Percentiles rank a stretch among this genome's conserved stretches.
These are phyloP conservation scores for Cosmia pyralina DNA, from an alignment of 2,888 invertebrate genomes.

Conservation along the genomic window DNA sequence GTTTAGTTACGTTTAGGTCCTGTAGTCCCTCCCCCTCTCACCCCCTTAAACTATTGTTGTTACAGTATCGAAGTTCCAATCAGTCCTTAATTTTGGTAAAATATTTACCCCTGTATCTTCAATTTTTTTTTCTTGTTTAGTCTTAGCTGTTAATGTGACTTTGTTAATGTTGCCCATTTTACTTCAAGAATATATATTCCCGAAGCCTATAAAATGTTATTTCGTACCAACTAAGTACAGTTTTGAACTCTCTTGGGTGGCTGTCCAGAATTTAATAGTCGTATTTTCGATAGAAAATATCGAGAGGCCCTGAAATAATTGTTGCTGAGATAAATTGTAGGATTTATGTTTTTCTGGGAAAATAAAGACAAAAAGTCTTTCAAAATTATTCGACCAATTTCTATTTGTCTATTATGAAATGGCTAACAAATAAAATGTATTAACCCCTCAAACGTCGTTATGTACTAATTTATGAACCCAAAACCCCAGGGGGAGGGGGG, in stretches of 20 bases:
- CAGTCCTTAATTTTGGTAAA: not conserved
- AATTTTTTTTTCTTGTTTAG: constrained; percentile 40
- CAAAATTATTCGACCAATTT: not conserved
- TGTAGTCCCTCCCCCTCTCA: no score
- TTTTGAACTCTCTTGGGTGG: constrained; percentile 64
- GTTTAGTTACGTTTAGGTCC: no score
- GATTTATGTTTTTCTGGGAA: constrained; percentile 20
- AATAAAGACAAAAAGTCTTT: not conserved
- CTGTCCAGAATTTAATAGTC: constrained; percentile 58
- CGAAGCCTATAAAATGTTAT: constrained; percentile 67
- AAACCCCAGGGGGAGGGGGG: no score
- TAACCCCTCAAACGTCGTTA: no score
- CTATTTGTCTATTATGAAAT: constrained; percentile 1
- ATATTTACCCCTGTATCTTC: not conserved
- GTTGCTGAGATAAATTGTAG: not conserved
- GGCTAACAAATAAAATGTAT: not conserved
- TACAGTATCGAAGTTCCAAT: not conserved
- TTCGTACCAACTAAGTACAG: constrained; percentile 63
- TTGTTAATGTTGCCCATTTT: constrained; percentile 61
- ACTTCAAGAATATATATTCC: constrained; percentile 60
- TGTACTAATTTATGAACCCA: no score
- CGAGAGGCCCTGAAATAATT: constrained; percentile 9
- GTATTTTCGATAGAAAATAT: constrained; percentile 53
- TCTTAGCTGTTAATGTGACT: constrained; percentile 41
- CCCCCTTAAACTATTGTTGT: no score